A percentile compares a stretch with the other conserved stretches of the same genome.
Evolutionary conservation across 2,888 invertebrate genomes (phyloP).

Genomic region (Apantesis nais): DNA sequence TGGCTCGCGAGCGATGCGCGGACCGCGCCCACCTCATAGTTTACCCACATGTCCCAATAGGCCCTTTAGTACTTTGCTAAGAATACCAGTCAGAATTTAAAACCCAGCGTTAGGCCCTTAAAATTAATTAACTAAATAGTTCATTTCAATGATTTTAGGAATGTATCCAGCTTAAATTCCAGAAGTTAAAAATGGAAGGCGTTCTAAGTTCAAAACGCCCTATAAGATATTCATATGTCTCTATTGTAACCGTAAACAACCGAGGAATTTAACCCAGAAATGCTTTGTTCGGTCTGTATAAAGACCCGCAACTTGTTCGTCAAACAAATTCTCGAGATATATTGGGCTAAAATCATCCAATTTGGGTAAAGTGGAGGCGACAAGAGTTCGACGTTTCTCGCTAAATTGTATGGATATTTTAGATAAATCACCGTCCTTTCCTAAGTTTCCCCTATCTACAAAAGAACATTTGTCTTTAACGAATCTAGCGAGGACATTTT

Average conservation of each 20-base stretch:
- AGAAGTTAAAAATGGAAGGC: constrained; percentile 46
- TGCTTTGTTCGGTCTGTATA: constrained; percentile 71
- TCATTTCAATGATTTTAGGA: not conserved
- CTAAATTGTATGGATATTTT: constrained; percentile 82
- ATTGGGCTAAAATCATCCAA: constrained; percentile 80
- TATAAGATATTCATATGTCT: constrained; percentile 62
- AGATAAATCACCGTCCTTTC: constrained; percentile 80
- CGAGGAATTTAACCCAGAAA: constrained; percentile 71
- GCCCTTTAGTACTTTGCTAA: constrained; percentile 14
- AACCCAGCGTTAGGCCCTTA: constrained; percentile 5
- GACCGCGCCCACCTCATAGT: constrained; percentile 38
- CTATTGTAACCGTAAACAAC: constrained; percentile 76
- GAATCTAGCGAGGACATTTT: constrained; percentile 71
- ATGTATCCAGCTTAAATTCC: not conserved
- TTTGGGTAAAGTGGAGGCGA: constrained; percentile 80
- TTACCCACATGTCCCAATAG: constrained; percentile 49
- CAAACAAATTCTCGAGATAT: constrained; percentile 80
- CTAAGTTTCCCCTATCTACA: constrained; percentile 75
- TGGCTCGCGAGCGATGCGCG: constrained; percentile 47
- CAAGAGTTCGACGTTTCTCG: constrained; percentile 77
- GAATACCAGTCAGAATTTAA: constrained; percentile 10
- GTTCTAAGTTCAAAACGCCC: constrained; percentile 57
- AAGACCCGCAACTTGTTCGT: constrained; percentile 74
- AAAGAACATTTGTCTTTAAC: constrained; percentile 78
- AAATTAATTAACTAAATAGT: not conserved